A percentile compares a stretch with the other conserved stretches of the same genome.
Conservation (phyloP, 53 echinoderm and acorn worm species). For the Arbacia lixula region DNA sequence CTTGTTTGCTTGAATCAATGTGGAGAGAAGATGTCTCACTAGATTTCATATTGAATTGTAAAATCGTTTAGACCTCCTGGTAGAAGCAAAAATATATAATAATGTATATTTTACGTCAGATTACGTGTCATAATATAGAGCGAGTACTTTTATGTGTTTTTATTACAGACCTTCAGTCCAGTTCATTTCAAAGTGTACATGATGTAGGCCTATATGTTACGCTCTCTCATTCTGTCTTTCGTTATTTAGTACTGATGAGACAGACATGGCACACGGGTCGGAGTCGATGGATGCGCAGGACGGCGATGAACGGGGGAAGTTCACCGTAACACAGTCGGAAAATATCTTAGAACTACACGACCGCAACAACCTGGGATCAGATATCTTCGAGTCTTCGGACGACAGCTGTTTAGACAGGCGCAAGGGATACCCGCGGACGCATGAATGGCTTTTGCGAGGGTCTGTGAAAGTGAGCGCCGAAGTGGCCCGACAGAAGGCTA, state of each 20-base stretch:
- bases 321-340: constrained; percentile 42
- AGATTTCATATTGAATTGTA: too few species aligned
- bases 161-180: too few species aligned
- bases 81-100: too few species aligned
- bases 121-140: too few species aligned
- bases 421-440: constrained; percentile 49
- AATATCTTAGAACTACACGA: constrained; percentile 46
- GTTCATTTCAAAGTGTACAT: too few species aligned
- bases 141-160: too few species aligned
- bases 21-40: too few species aligned
- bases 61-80: too few species aligned
- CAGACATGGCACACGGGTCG: constrained; percentile 13
- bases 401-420: constrained; percentile 45
- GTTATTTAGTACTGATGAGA: constrained; percentile 21
- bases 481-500: constrained; percentile 43
- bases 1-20: too few species aligned
- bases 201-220: background rate
- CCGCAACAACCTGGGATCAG: constrained; percentile 13
- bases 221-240: background rate
- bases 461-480: constrained; percentile 50
- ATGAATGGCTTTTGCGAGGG: constrained; percentile 44
- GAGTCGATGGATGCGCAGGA: constrained; percentile 9
- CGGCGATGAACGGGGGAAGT: background rate
- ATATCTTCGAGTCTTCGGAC: constrained; percentile 47
- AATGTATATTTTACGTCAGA: too few species aligned